Conservation (phyloP, 2,797 vertebrate species). For the Thamnophis elegans region DNA sequence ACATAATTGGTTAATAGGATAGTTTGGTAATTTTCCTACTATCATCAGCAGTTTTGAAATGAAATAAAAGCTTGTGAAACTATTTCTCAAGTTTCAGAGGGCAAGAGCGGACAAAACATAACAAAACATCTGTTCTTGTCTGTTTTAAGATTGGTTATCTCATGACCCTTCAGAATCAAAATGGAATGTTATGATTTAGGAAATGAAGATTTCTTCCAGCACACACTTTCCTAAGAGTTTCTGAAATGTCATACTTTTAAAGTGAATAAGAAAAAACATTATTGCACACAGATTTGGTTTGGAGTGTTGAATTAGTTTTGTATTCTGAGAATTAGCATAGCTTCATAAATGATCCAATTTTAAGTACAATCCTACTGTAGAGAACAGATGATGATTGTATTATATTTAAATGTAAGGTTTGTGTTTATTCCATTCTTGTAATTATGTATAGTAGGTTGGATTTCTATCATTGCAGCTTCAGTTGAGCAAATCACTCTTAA, state of each 20-base stretch:
- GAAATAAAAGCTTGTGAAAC: slow-evolving; percentile 2
- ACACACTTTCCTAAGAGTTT: background rate
- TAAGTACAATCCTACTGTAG: background rate
- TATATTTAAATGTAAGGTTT: background rate
- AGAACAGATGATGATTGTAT: background rate
- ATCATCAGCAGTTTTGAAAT: background rate
- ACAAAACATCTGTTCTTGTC: background rate
- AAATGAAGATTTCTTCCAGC: background rate
- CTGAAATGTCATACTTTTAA: slow-evolving; percentile 7
- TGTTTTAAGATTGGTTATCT: slow-evolving; percentile 18
- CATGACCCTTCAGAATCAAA: background rate
- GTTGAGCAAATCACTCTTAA: background rate
- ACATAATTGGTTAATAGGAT: background rate
- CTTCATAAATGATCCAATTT: background rate
- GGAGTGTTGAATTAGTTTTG: background rate
- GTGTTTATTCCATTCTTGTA: background rate
- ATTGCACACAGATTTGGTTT: background rate
- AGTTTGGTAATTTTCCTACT: background rate
- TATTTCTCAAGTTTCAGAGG: background rate
- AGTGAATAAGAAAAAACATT: background rate
- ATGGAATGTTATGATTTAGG: slow-evolving; percentile 1
- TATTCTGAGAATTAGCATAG: background rate
- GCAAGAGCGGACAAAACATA: background rate
- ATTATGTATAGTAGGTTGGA: background rate
- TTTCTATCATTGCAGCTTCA: background rate